phyloP scores from a whole-genome alignment of 2,888 invertebrate species.

The Exocentrus adspersus region DNA sequence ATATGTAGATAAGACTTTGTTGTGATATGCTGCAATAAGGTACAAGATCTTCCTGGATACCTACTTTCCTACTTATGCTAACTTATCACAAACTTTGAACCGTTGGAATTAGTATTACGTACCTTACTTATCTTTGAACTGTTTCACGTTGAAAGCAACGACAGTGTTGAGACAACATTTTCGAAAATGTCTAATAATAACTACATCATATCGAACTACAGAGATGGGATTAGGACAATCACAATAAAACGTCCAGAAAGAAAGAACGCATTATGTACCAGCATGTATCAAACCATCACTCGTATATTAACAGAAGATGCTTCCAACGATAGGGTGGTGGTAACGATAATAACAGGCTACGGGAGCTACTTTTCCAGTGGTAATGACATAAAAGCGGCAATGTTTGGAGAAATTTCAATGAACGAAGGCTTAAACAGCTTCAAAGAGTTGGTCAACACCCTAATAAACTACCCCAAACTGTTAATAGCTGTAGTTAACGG shows the following conservation, averaged over 20 bases:
- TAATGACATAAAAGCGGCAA: constrained; percentile 71
- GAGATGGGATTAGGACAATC: constrained; percentile 69
- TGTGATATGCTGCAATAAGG: too few species aligned
- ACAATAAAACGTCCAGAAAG: constrained; percentile 79
- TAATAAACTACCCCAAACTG: constrained; percentile 89
- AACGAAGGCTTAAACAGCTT: constrained; percentile 31
- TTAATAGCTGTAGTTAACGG: constrained; percentile 92
- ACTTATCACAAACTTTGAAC: too few species aligned
- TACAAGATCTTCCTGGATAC: too few species aligned
- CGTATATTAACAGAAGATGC: constrained; percentile 76
- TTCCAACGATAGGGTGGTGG: constrained; percentile 71
- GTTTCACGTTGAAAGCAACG: too few species aligned
- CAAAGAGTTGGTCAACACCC: constrained; percentile 72
- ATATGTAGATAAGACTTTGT: too few species aligned
- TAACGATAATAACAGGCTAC: constrained; percentile 82
- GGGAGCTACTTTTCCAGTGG: constrained; percentile 89
- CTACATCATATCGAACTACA: constrained; percentile 23
- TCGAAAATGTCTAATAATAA: not conserved
- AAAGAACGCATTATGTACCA: constrained; percentile 79
- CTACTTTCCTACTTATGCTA: too few species aligned
- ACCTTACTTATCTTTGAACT: too few species aligned
- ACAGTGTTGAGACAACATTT: too few species aligned
- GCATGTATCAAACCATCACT: constrained; percentile 75
- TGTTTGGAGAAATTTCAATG: constrained; percentile 17
- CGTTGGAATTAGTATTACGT: too few species aligned